A percentile compares a stretch with the other conserved stretches of the same genome.
Evolutionary conservation across 1,140 invertebrate genomes (phyloP).

Genomic region (Cydia strobilella): DNA sequence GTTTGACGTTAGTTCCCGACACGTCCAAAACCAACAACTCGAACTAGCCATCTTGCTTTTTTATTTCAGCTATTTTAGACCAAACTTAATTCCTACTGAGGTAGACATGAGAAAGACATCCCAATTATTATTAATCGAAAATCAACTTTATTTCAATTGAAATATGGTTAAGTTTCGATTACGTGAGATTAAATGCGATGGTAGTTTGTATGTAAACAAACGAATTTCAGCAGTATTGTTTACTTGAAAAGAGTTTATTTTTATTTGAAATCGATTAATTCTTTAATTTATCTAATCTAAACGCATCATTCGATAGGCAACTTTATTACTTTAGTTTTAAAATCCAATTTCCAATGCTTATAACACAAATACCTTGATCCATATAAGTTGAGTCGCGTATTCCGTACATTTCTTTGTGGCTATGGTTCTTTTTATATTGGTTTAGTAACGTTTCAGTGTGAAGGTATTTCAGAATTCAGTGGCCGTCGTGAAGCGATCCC

Average conservation of each 20-base stretch:
- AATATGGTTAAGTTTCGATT: neutral
- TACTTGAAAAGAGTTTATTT: conserved; percentile 26
- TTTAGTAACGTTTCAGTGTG: conserved; percentile 26
- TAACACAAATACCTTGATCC: neutral
- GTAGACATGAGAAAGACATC: conserved; percentile 36
- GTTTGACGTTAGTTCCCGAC: neutral
- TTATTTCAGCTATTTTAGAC: conserved; percentile 25
- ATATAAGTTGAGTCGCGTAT: neutral
- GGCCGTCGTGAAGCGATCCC: conserved; percentile 37
- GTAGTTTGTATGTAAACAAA: conserved; percentile 15
- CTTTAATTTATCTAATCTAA: conserved; percentile 23
- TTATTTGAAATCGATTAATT: conserved; percentile 28
- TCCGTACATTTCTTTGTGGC: neutral
- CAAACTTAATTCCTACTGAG: conserved; percentile 35
- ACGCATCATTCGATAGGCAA: neutral
- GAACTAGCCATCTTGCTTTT: conserved; percentile 28
- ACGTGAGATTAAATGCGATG: neutral
- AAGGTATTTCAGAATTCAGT: conserved; percentile 52
- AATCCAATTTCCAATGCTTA: neutral
- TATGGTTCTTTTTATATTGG: neutral
- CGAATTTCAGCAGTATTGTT: conserved; percentile 30
- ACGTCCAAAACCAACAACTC: conserved; percentile 22
- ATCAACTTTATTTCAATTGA: neutral
- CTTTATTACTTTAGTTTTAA: neutral
- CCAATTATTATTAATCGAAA: neutral